Conservation (phyloP, 2,113 vertebrate genomes). For the Lichenostomus cassidix region DNA sequence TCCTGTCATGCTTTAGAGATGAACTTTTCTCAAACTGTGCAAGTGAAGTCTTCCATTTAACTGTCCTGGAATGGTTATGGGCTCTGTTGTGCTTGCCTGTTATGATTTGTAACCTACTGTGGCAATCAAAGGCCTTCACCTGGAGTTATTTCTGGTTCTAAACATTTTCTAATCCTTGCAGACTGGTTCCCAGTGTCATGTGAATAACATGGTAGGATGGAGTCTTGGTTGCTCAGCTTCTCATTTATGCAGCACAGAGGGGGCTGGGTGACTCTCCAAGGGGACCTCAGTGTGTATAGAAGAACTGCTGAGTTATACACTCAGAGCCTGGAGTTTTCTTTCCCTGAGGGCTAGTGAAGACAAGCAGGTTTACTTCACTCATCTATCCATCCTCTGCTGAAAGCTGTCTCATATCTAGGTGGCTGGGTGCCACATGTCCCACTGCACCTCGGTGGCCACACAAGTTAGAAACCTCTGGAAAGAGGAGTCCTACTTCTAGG, state of each 20-base stretch:
- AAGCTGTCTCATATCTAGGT: neutral
- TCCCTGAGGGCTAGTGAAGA: neutral
- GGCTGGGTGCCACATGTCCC: neutral
- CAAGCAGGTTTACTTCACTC: neutral
- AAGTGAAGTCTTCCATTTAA: constrained; percentile 32
- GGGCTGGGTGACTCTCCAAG: neutral
- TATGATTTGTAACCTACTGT: neutral
- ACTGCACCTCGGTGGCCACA: rapidly evolving
- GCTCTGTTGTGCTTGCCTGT: neutral
- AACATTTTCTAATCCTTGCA: neutral
- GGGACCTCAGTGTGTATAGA: neutral
- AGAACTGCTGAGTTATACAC: neutral
- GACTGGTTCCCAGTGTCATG: neutral
- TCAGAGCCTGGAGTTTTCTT: neutral
- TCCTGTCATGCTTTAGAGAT: constrained; percentile 19
- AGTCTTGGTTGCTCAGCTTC: neutral
- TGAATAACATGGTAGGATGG: neutral
- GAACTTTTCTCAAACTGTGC: constrained; percentile 45
- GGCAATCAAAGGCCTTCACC: neutral
- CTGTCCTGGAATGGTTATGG: neutral
- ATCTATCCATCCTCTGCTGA: neutral
- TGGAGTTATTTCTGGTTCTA: neutral
- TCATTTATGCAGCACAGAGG: neutral
- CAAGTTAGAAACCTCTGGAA: neutral
- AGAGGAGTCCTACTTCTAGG: neutral